Evolutionary conservation across 2,888 invertebrate genomes (phyloP).

Genomic region (Eurytoma californica): DNA sequence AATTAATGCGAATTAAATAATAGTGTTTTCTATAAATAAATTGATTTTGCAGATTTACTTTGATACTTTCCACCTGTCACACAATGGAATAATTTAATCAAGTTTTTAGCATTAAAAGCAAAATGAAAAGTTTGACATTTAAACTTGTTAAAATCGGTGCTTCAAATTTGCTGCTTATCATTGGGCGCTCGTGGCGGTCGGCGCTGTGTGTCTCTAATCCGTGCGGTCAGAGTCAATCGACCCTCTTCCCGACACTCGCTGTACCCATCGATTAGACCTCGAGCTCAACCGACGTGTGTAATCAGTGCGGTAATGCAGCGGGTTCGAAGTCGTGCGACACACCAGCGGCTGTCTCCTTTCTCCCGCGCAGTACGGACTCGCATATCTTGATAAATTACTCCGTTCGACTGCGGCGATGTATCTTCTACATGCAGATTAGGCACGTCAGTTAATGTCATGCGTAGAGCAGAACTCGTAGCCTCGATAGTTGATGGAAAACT

Average conservation of each 20-base stretch:
- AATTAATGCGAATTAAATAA: too few relatives aligned
- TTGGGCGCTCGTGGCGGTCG: not conserved
- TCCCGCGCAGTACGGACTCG: not conserved
- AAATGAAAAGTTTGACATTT: too few relatives aligned
- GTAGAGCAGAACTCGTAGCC: too few relatives aligned
- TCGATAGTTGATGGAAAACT: too few relatives aligned
- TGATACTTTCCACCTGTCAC: too few relatives aligned
- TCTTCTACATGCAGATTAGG: too few relatives aligned
- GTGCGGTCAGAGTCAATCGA: constrained; percentile 49
- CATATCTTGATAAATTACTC: not conserved
- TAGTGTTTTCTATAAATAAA: too few relatives aligned
- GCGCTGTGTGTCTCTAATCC: constrained; percentile 52
- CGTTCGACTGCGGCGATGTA: too few relatives aligned
- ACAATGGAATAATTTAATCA: too few relatives aligned
- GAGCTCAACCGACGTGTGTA: constrained; percentile 37
- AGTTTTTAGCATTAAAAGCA: too few relatives aligned
- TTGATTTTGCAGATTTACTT: too few relatives aligned
- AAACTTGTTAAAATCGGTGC: not conserved
- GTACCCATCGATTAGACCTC: constrained; percentile 44
- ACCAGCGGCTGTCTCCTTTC: not conserved
- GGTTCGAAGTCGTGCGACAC: constrained; percentile 17
- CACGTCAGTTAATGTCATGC: too few relatives aligned
- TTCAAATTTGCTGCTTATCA: not conserved
- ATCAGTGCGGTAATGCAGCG: constrained; percentile 48
- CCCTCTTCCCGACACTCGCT: constrained; percentile 25